A percentile compares a stretch with the other conserved stretches of the same genome.
Evolutionary conservation across 1,140 invertebrate genomes (phyloP).

Genomic region (Stegodyphus mimosarum): DNA sequence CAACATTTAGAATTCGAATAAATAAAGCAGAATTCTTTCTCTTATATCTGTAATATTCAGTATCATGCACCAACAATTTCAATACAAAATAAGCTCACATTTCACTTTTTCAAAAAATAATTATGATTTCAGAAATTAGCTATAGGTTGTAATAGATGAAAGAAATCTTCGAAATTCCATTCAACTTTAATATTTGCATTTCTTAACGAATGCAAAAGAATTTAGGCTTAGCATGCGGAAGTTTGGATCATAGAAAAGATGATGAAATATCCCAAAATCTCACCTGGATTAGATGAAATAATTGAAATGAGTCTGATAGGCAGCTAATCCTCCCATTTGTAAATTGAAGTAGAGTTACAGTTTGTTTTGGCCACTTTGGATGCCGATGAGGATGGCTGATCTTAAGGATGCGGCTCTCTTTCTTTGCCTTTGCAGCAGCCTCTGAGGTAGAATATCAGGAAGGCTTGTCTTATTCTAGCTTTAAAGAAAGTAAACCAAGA

Average conservation of each 20-base stretch:
- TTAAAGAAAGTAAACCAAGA: conserved; percentile 57
- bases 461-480: conserved; percentile 54
- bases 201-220: no score
- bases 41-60: no score
- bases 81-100: no score
- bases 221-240: background rate
- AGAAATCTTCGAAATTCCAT: no score
- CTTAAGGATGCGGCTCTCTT: conserved; percentile 31
- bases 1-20: no score
- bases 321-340: background rate
- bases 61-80: no score
- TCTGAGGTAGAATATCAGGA: conserved; percentile 34
- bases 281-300: conserved; percentile 7
- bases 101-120: no score
- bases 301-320: background rate
- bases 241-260: background rate
- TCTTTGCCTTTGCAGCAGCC: conserved; percentile 52
- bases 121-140: no score
- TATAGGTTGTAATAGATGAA: no score
- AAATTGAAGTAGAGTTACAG: background rate
- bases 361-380: background rate
- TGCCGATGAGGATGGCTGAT: background rate
- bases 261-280: background rate
- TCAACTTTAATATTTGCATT: no score
- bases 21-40: no score